Evolutionary conservation across 1,140 invertebrate genomes (phyloP).

Genomic region (Penaeus vannamei): DNA sequence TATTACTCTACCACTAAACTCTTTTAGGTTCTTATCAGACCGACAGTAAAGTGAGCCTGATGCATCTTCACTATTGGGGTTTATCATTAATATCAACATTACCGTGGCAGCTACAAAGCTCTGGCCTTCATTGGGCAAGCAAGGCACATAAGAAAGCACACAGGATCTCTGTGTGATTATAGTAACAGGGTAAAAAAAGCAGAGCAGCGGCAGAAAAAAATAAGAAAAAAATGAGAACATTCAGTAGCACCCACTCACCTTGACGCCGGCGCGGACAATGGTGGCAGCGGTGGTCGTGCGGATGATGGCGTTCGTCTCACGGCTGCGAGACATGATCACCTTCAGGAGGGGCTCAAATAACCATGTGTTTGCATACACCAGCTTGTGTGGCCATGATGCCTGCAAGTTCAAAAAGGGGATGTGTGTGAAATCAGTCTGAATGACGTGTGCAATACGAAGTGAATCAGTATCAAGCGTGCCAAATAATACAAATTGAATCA

Average conservation of each 20-base stretch:
- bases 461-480: too few relatives aligned
- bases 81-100: too few relatives aligned
- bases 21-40: too few relatives aligned
- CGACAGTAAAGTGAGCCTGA: too few relatives aligned
- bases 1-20: not conserved
- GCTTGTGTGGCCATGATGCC: slow-evolving; percentile 63
- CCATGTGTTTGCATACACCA: slow-evolving; percentile 76
- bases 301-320: slow-evolving; percentile 73
- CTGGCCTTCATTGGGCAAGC: too few relatives aligned
- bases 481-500: not conserved
- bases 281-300: slow-evolving; percentile 77
- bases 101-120: too few relatives aligned
- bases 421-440: not conserved
- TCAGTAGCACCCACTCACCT: slow-evolving; percentile 58
- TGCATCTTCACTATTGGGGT: too few relatives aligned
- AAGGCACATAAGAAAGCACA: not conserved
- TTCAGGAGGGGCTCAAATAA: slow-evolving; percentile 73
- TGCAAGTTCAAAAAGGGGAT: not conserved
- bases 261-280: slow-evolving; percentile 75
- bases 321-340: slow-evolving; percentile 71
- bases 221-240: too few relatives aligned
- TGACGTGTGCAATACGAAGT: not conserved
- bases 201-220: too few relatives aligned
- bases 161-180: not conserved
- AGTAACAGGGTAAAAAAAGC: not conserved